Base-by-base conservation (phyloP, 2,888 invertebrate species). In the Xanthorhoe designata region DNA sequence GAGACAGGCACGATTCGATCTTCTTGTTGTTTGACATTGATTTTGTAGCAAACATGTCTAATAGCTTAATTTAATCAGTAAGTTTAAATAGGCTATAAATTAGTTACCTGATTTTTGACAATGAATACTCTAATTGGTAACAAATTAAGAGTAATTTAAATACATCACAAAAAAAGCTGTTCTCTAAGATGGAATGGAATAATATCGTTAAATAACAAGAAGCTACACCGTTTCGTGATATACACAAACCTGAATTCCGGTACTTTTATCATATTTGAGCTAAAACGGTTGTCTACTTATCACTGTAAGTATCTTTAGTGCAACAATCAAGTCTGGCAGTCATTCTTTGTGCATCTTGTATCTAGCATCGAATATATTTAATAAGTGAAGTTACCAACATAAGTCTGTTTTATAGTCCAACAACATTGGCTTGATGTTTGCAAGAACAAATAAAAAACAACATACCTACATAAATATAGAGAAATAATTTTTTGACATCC, bases 281-380 rank as follows among this genome's bases (percentile, higher is more conserved):
- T 59, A 58, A 63, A 62, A 57, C 56, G 3, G 49, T 60, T 63
- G 66, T 60, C 49, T 60, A 65, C 59, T 66, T 72, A 72, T 71
- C 69, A 47, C 53, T 19, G 19, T 59, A 69, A 15, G 35, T 64
- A 70, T 71, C 70, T 64, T 47, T 54, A 68, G 64, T 61, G 62
- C 69, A 72, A 72, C 72, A 74, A 77, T 75, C 74, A 71, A 18
- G 60, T 63, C 47, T 47, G 61, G 77, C 79, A 80, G 80, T 79
- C 73, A 81, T 81, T 80, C 81, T 81, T 78, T 77, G 72, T 73
- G 74, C 76, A 84, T 88, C 83, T 79, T 59, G 17, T 68, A 75
- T 79, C 79, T 75, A 57, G 58, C 49, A 74, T 74, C 71, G 73
- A 71, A 78, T 73, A 61, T 64, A 70, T 74, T 76, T 77, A 75